Percentiles rank a stretch among this genome's conserved stretches.
Evolutionary conservation across 2,113 vertebrate genomes (phyloP).

Genomic region (Clarias macrocephalus): DNA sequence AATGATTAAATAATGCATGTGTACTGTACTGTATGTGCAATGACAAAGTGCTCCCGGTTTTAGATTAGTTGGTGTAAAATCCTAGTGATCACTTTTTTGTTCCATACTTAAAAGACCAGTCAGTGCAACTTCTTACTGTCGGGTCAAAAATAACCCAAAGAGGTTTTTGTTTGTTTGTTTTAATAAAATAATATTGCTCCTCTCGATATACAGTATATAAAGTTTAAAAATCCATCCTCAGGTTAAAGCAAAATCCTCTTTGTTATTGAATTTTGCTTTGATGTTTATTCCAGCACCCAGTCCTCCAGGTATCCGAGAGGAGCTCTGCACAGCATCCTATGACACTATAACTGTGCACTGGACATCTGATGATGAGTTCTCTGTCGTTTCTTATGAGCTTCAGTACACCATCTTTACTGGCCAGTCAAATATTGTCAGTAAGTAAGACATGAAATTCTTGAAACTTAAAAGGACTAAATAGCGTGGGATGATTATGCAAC

Average conservation of each 20-base stretch:
- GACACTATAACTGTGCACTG: constrained; percentile 98
- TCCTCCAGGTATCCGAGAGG: constrained; percentile 91
- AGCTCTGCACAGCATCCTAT: constrained; percentile 94
- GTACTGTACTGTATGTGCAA: neutral
- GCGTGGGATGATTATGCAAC: neutral
- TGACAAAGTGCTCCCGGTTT: neutral
- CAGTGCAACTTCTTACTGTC: neutral
- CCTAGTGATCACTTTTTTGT: neutral
- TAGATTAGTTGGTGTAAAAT: neutral
- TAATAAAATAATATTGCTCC: too few species aligned
- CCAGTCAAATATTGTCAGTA: constrained; percentile 94
- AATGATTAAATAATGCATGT: constrained; percentile 6
- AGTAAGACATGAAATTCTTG: constrained; percentile 67
- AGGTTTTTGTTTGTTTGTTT: too few species aligned
- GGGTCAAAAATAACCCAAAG: neutral
- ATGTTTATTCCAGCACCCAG: constrained; percentile 80
- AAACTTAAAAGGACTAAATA: neutral
- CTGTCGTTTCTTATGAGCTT: constrained; percentile 93
- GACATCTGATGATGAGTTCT: constrained; percentile 96
- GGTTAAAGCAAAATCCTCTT: neutral
- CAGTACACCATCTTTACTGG: constrained; percentile 97
- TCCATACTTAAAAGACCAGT: neutral
- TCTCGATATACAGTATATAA: neutral
- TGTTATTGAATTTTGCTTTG: neutral
- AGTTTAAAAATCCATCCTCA: neutral